Percentiles rank a stretch among this genome's conserved stretches.
Evolutionary conservation across 2,888 invertebrate genomes (phyloP).

Genomic region (Hanleya hanleyi): DNA sequence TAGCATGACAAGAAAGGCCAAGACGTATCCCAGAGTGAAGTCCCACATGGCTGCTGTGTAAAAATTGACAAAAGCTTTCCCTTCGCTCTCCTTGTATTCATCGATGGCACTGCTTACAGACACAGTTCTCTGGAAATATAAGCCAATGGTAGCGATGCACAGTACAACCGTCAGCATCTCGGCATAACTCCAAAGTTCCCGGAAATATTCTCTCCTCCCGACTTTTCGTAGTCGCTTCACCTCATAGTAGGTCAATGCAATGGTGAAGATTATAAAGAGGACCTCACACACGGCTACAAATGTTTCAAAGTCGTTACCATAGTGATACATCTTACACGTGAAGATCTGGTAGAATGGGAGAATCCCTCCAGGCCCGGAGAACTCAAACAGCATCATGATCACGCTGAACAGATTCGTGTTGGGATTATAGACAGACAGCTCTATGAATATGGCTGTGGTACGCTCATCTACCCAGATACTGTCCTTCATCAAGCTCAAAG

Average conservation of each 20-base stretch:
- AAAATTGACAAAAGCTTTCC: constrained; percentile 46
- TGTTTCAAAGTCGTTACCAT: constrained; percentile 39
- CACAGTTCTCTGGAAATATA: constrained; percentile 47
- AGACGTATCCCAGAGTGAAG: constrained; percentile 41
- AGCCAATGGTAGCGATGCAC: constrained; percentile 41
- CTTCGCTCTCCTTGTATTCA: constrained; percentile 29
- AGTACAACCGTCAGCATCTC: constrained; percentile 46
- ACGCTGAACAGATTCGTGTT: constrained; percentile 52
- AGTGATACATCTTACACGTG: constrained; percentile 46
- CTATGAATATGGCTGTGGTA: constrained; percentile 49
- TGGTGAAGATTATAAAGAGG: constrained; percentile 42
- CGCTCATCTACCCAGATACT: constrained; percentile 49
- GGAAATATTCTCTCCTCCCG: constrained; percentile 41
- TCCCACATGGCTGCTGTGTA: constrained; percentile 48
- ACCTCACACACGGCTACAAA: constrained; percentile 44
- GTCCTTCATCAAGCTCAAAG: constrained; percentile 30
- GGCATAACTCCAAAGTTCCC: constrained; percentile 46
- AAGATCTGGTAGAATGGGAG: constrained; percentile 47
- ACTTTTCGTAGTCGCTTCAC: constrained; percentile 35
- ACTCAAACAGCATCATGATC: constrained; percentile 50
- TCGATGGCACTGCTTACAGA: constrained; percentile 35
- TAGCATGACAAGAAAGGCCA: constrained; percentile 45
- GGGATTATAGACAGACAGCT: constrained; percentile 52
- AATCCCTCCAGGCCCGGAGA: constrained; percentile 40
- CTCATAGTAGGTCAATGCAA: constrained; percentile 44